Conservation (phyloP, 1,140 invertebrate species). For the Drosophila eugracilis region DNA sequence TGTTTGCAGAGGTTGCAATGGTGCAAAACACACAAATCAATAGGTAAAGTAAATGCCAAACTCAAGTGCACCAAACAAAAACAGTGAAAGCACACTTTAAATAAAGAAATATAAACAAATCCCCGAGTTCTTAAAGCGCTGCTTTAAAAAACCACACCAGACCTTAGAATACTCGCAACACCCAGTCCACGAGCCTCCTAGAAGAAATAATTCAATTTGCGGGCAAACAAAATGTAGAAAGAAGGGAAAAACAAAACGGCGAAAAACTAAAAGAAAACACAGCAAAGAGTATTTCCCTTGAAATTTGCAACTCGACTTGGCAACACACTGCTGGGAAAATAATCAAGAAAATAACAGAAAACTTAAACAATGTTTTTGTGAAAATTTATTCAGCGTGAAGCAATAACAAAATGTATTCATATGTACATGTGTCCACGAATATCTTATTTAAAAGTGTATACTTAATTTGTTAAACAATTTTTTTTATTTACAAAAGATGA, state of each 20-base stretch:
- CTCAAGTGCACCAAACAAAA: constrained; percentile 30
- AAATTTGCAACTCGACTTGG: constrained; percentile 3
- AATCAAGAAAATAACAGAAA: background rate
- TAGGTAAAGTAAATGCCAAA: constrained; percentile 16
- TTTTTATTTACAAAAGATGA: no score
- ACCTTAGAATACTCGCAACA: constrained; percentile 9
- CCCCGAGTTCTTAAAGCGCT: constrained; percentile 3
- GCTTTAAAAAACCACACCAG: constrained; percentile 30
- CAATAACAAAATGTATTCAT: no score
- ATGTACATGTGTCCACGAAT: no score
- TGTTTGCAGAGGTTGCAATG: constrained; percentile 32
- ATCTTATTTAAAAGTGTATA: no score
- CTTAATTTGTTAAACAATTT: no score
- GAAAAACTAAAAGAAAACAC: constrained; percentile 26
- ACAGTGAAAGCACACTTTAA: constrained; percentile 30
- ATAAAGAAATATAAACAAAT: constrained; percentile 15
- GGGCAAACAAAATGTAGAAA: constrained; percentile 53
- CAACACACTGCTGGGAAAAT: constrained; percentile 8
- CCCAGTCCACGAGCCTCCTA: constrained; percentile 18
- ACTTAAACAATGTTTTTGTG: no score
- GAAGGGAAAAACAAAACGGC: constrained; percentile 28
- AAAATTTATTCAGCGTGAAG: no score
- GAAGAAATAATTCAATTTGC: constrained; percentile 73
- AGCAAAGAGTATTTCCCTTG: constrained; percentile 15
- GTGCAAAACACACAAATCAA: constrained; percentile 42